phyloP scores from a whole-genome alignment of 2,797 vertebrate species.

The Gallinago stenura region DNA sequence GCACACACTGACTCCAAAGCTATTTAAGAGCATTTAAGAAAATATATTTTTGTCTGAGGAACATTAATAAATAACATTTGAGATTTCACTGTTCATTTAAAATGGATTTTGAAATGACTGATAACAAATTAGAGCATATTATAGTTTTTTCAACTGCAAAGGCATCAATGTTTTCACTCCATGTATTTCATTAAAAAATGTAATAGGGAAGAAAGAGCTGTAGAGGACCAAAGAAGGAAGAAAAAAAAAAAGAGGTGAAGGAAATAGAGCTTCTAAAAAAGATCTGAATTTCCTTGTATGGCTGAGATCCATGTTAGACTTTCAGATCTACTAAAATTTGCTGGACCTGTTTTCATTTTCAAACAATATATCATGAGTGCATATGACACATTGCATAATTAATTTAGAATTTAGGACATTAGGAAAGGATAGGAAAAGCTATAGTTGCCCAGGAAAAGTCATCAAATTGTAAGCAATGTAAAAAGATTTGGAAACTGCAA shows the following conservation, averaged over 20 bases:
- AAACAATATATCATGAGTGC: neutral
- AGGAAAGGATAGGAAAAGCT: neutral
- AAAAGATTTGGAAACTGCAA: neutral
- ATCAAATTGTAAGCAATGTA: neutral
- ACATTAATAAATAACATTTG: neutral
- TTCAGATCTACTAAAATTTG: neutral
- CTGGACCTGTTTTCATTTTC: neutral
- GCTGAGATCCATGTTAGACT: neutral
- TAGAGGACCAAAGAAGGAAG: neutral
- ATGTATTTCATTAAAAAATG: neutral
- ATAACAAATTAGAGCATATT: neutral
- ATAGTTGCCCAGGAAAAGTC: neutral
- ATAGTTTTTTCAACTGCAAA: neutral
- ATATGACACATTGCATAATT: neutral
- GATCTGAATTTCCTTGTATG: neutral
- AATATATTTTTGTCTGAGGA: neutral
- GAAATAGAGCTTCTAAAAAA: neutral
- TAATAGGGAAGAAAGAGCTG: neutral
- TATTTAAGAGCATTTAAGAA: neutral
- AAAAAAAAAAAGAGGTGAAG: neutral
- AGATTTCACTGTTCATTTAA: conserved; percentile 12
- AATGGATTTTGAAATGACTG: neutral
- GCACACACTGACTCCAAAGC: neutral
- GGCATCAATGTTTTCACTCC: neutral
- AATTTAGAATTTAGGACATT: neutral